Conservation (phyloP, 2,113 vertebrate genomes). For the Urocolius indicus region DNA sequence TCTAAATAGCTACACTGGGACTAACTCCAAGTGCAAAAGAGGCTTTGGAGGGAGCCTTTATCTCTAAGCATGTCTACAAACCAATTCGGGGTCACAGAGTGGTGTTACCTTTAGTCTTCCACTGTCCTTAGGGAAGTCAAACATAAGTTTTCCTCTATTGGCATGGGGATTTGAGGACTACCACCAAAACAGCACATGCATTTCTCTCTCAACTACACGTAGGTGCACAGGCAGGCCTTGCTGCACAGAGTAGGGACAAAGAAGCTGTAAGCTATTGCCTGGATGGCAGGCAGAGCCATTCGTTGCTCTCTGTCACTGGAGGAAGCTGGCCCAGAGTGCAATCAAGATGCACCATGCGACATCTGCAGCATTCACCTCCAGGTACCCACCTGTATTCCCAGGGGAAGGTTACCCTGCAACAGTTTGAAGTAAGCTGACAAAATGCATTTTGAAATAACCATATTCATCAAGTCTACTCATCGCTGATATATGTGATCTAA, state of each 20-base stretch:
- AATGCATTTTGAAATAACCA: neutral
- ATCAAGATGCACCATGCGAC: neutral
- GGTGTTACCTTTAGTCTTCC: fast-evolving
- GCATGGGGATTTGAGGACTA: neutral
- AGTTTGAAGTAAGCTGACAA: neutral
- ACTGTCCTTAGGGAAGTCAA: neutral
- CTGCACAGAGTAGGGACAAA: neutral
- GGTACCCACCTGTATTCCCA: neutral
- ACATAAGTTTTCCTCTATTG: neutral
- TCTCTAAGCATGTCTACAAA: neutral
- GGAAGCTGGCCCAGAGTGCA: neutral
- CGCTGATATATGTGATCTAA: neutral
- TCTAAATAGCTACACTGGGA: neutral
- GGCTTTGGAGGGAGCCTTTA: neutral
- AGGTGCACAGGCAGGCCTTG: neutral
- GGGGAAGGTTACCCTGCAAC: neutral
- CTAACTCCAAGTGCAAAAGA: neutral
- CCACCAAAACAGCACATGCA: neutral
- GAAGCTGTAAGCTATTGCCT: neutral
- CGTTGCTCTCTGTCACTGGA: neutral
- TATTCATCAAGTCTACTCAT: neutral
- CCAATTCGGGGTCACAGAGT: neutral
- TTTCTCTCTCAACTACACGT: neutral
- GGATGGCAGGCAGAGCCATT: neutral
- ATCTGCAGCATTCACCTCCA: fast-evolving